phyloP scores from a whole-genome alignment of 2,888 invertebrate species.

The Eudemis profundana region DNA sequence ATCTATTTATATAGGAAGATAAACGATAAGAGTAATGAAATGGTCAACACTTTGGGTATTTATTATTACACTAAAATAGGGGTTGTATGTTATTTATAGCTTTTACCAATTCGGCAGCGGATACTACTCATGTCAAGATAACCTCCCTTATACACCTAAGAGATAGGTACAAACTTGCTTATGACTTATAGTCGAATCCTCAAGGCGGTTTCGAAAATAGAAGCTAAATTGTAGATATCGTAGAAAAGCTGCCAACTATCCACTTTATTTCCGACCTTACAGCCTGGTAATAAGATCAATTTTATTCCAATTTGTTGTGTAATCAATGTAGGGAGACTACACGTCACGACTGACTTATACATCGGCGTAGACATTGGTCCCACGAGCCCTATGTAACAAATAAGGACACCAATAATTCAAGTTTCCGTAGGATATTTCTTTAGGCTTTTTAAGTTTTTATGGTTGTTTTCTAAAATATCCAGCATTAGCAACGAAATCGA shows the following conservation, averaged over 20 bases:
- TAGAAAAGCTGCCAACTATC: conserved; percentile 1
- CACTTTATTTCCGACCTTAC: conserved; percentile 41
- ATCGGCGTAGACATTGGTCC: conserved; percentile 48
- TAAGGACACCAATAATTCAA: conserved; percentile 47
- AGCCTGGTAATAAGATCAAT: conserved; percentile 42
- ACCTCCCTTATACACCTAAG: too few species aligned
- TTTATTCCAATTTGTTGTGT: conserved; percentile 32
- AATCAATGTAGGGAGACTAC: conserved; percentile 44
- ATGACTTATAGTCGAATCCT: not conserved
- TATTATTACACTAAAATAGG: too few species aligned
- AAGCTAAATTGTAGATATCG: conserved; percentile 3
- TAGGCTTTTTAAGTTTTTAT: not conserved
- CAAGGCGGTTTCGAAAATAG: not conserved
- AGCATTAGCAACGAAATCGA: too few species aligned
- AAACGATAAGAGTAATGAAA: too few species aligned
- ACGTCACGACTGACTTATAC: conserved; percentile 45
- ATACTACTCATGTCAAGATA: too few species aligned
- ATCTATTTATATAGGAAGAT: too few species aligned
- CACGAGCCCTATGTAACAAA: conserved; percentile 46
- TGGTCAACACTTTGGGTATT: too few species aligned
- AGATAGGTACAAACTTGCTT: too few species aligned
- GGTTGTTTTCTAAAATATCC: too few species aligned
- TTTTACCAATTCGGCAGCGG: too few species aligned
- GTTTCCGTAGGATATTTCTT: conserved; percentile 24
- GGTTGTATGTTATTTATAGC: too few species aligned